A percentile compares a stretch with the other conserved stretches of the same genome.
phyloP scores from a whole-genome alignment of 2,113 vertebrate species.

The Brachirus orientalis region DNA sequence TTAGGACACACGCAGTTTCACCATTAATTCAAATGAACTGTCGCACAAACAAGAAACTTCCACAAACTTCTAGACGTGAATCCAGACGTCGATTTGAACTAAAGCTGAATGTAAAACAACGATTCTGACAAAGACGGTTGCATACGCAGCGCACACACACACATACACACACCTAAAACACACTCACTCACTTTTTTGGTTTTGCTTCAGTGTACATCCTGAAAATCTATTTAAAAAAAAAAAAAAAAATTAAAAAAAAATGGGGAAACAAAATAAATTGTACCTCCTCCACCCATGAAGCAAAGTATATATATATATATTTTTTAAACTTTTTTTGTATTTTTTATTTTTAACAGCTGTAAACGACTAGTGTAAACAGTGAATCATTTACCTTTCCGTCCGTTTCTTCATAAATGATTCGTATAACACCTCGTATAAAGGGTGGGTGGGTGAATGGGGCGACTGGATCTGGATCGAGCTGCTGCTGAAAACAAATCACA shows the following conservation, averaged over 20 bases:
- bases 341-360: slow-evolving; percentile 48
- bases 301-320: too few relatives aligned
- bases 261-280: slow-evolving; percentile 9
- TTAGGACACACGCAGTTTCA: slow-evolving; percentile 18
- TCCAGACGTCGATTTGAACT: not conserved
- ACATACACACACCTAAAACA: not conserved
- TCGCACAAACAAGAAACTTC: not conserved
- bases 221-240: slow-evolving; percentile 64
- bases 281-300: slow-evolving; percentile 44
- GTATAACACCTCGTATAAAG: slow-evolving; percentile 51
- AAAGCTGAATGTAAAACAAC: slow-evolving; percentile 40
- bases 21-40: not conserved
- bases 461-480: not conserved
- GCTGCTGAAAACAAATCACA: slow-evolving; percentile 4
- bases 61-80: not conserved
- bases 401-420: slow-evolving; percentile 51
- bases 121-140: slow-evolving; percentile 10
- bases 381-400: slow-evolving; percentile 51
- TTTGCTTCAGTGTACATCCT: slow-evolving; percentile 78
- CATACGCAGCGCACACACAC: slow-evolving; percentile 18
- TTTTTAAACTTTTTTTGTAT: slow-evolving; percentile 36
- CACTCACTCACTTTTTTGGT: slow-evolving; percentile 70
- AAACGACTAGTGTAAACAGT: slow-evolving; percentile 67
- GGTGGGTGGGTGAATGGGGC: too few relatives aligned
- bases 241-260: slow-evolving; percentile 16